Evolutionary conservation across 2,888 invertebrate genomes (phyloP).

Genomic region (Pyrocoelia pectoralis): DNA sequence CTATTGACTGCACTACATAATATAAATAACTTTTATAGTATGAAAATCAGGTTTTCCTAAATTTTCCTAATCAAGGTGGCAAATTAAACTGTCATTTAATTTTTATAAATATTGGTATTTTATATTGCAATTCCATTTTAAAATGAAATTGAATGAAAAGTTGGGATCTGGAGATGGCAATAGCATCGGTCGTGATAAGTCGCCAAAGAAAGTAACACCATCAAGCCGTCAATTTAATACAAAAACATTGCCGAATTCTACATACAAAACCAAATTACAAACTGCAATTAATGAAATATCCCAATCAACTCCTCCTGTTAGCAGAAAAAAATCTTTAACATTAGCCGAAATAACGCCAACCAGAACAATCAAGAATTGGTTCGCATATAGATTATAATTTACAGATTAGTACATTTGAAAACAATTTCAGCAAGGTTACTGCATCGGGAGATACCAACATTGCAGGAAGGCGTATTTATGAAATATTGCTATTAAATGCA

Average conservation of each 20-base stretch:
- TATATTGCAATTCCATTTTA: not conserved
- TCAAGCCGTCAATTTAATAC: conserved; percentile 3
- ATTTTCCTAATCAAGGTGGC: too few species aligned
- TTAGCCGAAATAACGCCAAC: conserved; percentile 9
- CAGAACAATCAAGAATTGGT: not conserved
- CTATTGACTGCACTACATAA: too few species aligned
- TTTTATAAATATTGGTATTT: not conserved
- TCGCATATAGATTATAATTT: not conserved
- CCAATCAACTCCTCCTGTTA: not conserved
- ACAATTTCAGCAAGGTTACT: not conserved
- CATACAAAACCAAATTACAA: not conserved
- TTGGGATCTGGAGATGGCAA: not conserved
- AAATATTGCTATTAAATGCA: not conserved
- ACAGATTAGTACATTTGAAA: not conserved
- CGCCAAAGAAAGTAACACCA: not conserved
- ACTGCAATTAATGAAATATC: not conserved
- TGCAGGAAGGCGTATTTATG: not conserved
- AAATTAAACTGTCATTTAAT: not conserved
- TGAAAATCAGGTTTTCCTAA: too few species aligned
- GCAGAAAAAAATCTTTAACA: not conserved
- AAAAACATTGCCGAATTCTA: not conserved
- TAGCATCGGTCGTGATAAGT: not conserved
- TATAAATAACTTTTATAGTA: too few species aligned
- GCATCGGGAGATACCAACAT: not conserved
- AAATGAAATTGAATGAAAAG: not conserved